These are phyloP conservation scores for Myiothlypis chrysogaster DNA, from an alignment of 2,797 vertebrate species.

Conservation along the genomic window DNA sequence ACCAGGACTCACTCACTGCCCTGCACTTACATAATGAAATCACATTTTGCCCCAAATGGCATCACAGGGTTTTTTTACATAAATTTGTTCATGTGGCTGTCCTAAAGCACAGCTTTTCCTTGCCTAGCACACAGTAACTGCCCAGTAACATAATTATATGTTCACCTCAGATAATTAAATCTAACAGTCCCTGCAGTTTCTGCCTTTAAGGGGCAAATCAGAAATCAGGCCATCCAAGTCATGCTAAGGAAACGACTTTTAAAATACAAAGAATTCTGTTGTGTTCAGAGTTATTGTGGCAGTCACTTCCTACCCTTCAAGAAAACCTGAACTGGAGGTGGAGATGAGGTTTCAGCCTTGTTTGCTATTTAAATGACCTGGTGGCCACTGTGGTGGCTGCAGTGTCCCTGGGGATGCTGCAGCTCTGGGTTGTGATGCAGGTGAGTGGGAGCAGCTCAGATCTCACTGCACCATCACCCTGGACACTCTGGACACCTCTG, in stretches of 20 bases:
- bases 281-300: background rate
- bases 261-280: background rate
- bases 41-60: background rate
- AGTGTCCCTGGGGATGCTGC: background rate
- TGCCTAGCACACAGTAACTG: background rate
- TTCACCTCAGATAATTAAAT: background rate
- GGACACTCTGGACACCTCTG: background rate
- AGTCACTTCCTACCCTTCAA: background rate
- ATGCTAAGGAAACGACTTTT: fast-evolving
- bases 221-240: background rate
- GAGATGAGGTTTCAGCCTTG: background rate
- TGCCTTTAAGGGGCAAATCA: background rate
- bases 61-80: background rate
- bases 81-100: background rate
- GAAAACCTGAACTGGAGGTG: background rate
- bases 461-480: background rate
- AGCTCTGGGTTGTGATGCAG: background rate
- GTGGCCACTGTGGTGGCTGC: background rate
- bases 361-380: background rate
- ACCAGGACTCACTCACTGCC: background rate
- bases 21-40: background rate
- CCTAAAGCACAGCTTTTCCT: background rate
- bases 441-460: background rate
- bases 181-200: background rate
- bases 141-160: background rate